Evolutionary conservation across 2,113 vertebrate genomes (phyloP), one percentile per base, ranked within the genome.

Genomic region (Oryctolagus cuniculus): DNA sequence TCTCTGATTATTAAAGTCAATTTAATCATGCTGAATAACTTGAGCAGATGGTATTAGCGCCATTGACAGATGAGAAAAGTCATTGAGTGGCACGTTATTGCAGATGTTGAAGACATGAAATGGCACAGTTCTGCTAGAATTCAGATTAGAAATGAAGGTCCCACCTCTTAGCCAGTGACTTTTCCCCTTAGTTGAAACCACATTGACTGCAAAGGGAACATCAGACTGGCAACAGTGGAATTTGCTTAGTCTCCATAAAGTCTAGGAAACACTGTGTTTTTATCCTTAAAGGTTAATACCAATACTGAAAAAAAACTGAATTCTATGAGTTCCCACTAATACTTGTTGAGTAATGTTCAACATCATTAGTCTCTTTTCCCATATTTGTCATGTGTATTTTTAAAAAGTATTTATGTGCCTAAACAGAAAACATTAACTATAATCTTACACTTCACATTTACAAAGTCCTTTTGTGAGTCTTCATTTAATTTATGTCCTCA

Each of bases 111-210:
- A 34, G 8, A 17, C 29, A 64, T 1, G 49, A 22, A 69, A 82
- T 36, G 69, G 10, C 51, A 70, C 8, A 34, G 67, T 17, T 31
- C 53, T 93, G 53, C 63, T 72, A 34, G 49, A 61, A 70, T 27
- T 27, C 4, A 51, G 36, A 86, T 91, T 49, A 79, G 24, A 31
- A 70, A 31, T 66, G 22, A 83, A 85, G 63, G n/a, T 1, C 24
- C 49, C 8, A 13, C 38, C 61, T 90, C 61, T 92, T 69, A 85
- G 29, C 67, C 95, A 74, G 17, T 61, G 49, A 34, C 49, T 61
- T 85, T 90, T 94, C 67, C 13, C 27, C 36, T 91, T 84, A 86
- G n/a, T 93, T 34, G 85, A 77, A 92, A 66, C 31, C 17, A 61
- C 83, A 64, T 12, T 89, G 53, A 77, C 29, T 73, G 93, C n/a